Evolutionary conservation across 2,113 vertebrate species (phyloP).

Genomic region (Myrmecophaga tridactyla): DNA sequence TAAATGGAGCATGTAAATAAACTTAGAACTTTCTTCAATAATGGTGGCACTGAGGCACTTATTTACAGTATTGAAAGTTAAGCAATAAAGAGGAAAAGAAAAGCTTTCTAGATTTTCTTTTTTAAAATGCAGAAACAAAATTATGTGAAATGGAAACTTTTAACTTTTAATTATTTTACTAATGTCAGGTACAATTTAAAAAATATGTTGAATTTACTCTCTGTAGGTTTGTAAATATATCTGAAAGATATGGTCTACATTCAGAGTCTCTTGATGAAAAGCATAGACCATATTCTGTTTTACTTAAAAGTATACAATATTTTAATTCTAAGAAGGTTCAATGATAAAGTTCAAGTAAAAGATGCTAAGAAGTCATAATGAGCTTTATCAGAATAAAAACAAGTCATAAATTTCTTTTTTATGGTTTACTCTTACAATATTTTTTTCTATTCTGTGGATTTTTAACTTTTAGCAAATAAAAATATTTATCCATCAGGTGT

Average conservation of each 20-base stretch:
- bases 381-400: background rate
- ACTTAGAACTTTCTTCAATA: background rate
- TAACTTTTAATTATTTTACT: background rate
- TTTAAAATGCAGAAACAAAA: background rate
- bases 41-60: background rate
- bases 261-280: background rate
- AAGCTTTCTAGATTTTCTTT: background rate
- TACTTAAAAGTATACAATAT: background rate
- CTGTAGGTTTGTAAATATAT: background rate
- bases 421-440: background rate
- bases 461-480: constrained; percentile 31
- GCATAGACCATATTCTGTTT: background rate
- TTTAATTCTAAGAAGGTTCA: background rate
- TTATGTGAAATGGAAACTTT: background rate
- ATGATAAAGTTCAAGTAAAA: constrained; percentile 2
- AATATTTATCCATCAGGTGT: background rate
- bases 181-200: background rate
- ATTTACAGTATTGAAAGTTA: background rate
- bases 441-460: background rate
- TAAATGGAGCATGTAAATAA: background rate
- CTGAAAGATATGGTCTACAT: background rate
- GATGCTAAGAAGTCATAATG: background rate
- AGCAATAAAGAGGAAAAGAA: background rate
- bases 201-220: background rate
- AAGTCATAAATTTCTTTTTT: background rate